A percentile compares a stretch with the other conserved stretches of the same genome.
Conservation (phyloP, 53 echinoderm and acorn worm species). For the Holothuria leucospilota region DNA sequence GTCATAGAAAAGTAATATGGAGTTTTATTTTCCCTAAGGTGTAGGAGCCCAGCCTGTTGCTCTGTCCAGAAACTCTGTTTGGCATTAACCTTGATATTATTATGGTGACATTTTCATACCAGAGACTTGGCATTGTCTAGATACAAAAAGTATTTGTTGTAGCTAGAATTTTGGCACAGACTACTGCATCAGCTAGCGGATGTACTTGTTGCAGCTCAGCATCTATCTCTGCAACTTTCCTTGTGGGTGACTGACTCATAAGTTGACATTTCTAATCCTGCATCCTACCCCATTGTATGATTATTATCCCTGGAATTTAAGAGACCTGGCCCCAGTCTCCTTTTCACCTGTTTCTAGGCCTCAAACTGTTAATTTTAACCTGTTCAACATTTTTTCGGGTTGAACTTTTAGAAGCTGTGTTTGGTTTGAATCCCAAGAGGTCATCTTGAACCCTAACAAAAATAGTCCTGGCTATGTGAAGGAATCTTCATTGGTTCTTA, state of each 20-base stretch:
- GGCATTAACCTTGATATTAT: no score
- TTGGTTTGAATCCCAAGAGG: conserved; percentile 24
- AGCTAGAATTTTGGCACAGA: no score
- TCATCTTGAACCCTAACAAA: not conserved
- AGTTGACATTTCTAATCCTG: conserved; percentile 14
- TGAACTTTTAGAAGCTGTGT: not conserved
- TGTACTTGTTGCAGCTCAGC: no score
- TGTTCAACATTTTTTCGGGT: not conserved
- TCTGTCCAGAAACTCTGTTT: no score
- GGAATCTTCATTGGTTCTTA: conserved; percentile 10
- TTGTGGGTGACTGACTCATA: conserved; percentile 5
- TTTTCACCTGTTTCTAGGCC: conserved; percentile 30
- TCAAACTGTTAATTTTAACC: conserved; percentile 33
- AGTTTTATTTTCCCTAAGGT: no score
- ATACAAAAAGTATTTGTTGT: no score
- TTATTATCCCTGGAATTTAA: conserved; percentile 38
- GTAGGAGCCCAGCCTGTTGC: no score
- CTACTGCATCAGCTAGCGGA: no score
- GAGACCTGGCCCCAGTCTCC: not conserved
- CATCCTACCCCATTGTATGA: conserved; percentile 27
- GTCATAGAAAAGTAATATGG: no score
- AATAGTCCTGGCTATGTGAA: conserved; percentile 3
- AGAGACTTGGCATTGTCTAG: no score
- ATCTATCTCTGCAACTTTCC: no score
- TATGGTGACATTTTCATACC: no score